Evolutionary conservation across 2,888 invertebrate species (phyloP).

Genomic region (Dynastes hyllus): DNA sequence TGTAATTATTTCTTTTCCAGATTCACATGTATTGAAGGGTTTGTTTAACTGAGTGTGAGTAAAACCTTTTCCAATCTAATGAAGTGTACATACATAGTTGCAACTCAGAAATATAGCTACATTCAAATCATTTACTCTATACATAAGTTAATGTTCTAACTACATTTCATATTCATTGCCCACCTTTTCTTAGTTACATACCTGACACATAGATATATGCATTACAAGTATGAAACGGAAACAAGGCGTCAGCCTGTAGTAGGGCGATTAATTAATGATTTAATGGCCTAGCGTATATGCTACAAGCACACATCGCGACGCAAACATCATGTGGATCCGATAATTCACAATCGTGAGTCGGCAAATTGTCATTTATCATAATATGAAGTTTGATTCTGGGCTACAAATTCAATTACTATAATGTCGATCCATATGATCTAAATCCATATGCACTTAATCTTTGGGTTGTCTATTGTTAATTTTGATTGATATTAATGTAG

Average conservation of each 20-base stretch:
- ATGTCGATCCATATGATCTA: background rate
- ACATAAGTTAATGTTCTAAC: too few relatives aligned
- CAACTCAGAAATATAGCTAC: too few relatives aligned
- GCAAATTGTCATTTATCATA: slow-evolving; percentile 70
- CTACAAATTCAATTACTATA: slow-evolving; percentile 65
- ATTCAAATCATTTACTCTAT: too few relatives aligned
- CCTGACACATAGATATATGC: background rate
- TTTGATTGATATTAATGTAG: too few relatives aligned
- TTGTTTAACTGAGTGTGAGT: too few relatives aligned
- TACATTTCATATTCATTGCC: too few relatives aligned
- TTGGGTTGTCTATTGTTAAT: too few relatives aligned
- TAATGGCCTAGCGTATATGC: slow-evolving; percentile 63
- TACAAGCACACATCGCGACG: background rate
- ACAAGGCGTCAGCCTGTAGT: slow-evolving; percentile 61
- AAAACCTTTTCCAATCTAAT: too few relatives aligned
- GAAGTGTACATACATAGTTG: too few relatives aligned
- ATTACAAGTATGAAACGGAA: slow-evolving; percentile 39
- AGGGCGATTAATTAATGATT: slow-evolving; percentile 67
- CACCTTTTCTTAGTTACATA: too few relatives aligned
- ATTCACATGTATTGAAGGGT: too few relatives aligned
- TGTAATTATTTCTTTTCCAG: too few relatives aligned
- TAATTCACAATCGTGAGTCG: slow-evolving; percentile 62
- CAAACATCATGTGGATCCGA: slow-evolving; percentile 65
- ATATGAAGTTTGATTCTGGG: slow-evolving; percentile 68
- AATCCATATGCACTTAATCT: slow-evolving; percentile 46